These are phyloP conservation scores for Nasalis larvatus DNA, from an alignment of 2,113 vertebrate species.

Conservation along the genomic window DNA sequence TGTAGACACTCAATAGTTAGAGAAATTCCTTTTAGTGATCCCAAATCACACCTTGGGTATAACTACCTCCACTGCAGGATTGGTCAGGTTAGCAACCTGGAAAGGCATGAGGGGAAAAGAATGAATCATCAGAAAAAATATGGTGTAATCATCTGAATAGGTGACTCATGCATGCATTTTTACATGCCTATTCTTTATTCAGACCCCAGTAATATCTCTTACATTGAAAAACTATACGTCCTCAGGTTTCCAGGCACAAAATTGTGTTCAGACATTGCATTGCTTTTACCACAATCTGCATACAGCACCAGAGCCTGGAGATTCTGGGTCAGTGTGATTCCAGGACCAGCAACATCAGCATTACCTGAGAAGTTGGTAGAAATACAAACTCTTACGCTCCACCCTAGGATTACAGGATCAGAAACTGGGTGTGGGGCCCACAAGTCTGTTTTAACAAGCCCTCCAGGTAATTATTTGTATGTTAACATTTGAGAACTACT, in stretches of 20 bases:
- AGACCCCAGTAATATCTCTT: neutral
- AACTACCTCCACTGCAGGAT: neutral
- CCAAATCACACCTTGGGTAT: neutral
- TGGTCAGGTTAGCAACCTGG: neutral
- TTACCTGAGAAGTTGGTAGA: neutral
- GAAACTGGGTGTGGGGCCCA: neutral
- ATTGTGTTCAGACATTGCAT: neutral
- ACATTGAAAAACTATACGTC: neutral
- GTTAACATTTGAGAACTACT: neutral
- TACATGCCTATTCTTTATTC: neutral
- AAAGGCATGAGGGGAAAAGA: neutral
- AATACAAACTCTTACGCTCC: neutral
- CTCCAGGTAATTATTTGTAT: neutral
- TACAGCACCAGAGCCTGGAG: neutral
- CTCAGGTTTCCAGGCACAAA: conserved; percentile 5
- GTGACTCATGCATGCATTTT: neutral
- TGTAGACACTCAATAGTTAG: neutral
- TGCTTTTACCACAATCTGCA: neutral
- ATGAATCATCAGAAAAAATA: neutral
- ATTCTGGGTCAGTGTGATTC: neutral
- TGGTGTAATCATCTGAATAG: neutral
- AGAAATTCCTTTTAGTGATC: neutral
- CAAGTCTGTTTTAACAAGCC: neutral
- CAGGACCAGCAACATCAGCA: neutral
- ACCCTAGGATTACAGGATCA: conserved; percentile 8